Conservation (phyloP, 1,140 invertebrate species). For the Eufriesea mexicana region DNA sequence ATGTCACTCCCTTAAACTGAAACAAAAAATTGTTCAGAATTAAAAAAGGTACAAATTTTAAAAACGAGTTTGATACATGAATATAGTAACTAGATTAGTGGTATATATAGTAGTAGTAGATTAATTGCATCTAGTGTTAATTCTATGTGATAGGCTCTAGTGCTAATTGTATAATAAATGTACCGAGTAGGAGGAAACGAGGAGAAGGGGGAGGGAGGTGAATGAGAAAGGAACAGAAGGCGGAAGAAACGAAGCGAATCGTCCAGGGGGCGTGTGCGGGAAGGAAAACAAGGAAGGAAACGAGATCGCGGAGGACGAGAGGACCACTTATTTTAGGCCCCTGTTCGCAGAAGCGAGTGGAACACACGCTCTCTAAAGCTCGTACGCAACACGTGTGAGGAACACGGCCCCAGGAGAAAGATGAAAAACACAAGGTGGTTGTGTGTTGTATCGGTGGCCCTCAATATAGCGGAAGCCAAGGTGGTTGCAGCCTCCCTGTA, state of each 20-base stretch:
- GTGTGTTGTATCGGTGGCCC: constrained; percentile 62
- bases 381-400: constrained; percentile 52
- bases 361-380: constrained; percentile 6
- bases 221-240: constrained; percentile 23
- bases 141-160: too few species aligned
- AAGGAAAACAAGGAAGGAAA: constrained; percentile 56
- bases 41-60: too few species aligned
- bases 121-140: too few species aligned
- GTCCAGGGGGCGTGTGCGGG: not conserved
- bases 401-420: constrained; percentile 7
- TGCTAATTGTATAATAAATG: too few species aligned
- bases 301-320: constrained; percentile 38
- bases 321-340: constrained; percentile 48
- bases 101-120: too few species aligned
- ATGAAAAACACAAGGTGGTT: constrained; percentile 74
- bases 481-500: constrained; percentile 81
- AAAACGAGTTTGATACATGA: too few species aligned
- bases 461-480: constrained; percentile 82
- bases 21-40: too few species aligned
- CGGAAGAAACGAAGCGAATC: not conserved
- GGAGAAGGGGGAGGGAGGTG: too few species aligned
- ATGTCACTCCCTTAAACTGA: too few species aligned
- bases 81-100: too few species aligned
- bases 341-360: constrained; percentile 44
- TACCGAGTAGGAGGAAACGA: too few species aligned